Evolutionary conservation across 1,140 invertebrate genomes (phyloP).

Genomic region (Sinonovacula constricta): DNA sequence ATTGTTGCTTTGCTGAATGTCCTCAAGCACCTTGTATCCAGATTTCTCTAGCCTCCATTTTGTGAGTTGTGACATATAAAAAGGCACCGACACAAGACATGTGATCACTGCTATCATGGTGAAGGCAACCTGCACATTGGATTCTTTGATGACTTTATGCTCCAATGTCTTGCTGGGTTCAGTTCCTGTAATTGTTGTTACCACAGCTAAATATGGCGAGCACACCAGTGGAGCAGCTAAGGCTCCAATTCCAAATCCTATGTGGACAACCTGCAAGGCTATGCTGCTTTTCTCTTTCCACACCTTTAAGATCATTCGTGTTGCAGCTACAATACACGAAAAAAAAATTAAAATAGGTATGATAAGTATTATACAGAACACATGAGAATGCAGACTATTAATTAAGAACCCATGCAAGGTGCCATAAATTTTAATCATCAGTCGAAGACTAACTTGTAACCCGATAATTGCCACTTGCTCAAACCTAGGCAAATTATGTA

Average conservation of each 20-base stretch:
- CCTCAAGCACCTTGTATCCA: background rate
- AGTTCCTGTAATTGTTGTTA: background rate
- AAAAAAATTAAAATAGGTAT: background rate
- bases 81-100: conserved; percentile 20
- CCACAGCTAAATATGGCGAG: conserved; percentile 31
- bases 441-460: background rate
- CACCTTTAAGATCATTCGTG: conserved; percentile 19
- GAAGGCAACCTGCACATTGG: conserved; percentile 29
- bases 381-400: background rate
- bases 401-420: background rate
- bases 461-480: background rate
- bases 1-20: background rate
- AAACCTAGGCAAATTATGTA: background rate
- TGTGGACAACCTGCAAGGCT: conserved; percentile 27
- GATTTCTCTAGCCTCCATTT: background rate
- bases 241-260: conserved; percentile 44
- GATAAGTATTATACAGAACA: background rate
- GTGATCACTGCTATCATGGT: conserved; percentile 17
- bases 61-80: conserved; percentile 22
- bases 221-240: conserved; percentile 21
- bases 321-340: conserved; percentile 41
- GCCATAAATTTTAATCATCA: background rate
- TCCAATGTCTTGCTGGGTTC: background rate
- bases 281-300: conserved; percentile 32
- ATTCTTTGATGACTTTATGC: conserved; percentile 28